Base-by-base conservation (phyloP, 2,113 vertebrate genomes). In the Danionella cerebrum region DNA sequence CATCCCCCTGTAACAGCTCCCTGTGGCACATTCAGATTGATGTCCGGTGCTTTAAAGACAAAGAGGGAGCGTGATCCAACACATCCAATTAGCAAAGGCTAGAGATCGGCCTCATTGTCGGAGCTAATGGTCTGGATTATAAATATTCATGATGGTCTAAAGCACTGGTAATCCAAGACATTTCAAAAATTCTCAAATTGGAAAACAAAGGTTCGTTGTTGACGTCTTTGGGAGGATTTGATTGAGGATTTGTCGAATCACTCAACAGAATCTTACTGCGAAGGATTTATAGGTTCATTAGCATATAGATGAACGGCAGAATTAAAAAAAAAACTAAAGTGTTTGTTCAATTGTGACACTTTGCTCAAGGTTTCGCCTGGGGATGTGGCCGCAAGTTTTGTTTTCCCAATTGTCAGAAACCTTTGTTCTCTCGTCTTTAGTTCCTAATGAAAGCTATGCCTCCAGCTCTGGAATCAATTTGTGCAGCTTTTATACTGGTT, bases 11-110 rank as follows among this genome's bases (percentile, higher is more conserved):
- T 11, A 47, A 45, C 25, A 14, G 29, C 19, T 58, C 9, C 48
- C 21, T 1, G 14, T 39, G 42, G n/a, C 42, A 48, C 42, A 31
- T 39, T 39, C 5, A 60, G 33, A 60, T 60, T 48, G 24, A 69
- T 60, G 55, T 8, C 18, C 10, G 16, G 22, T 16, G 55, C 22
- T 60, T 60, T 51, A 29, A 6, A 5, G 16, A 14, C 22, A 25
- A 16, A 45, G 33, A 36, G 55, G 44, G 33, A n/a, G 35, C 50
- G 42, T 48, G 66, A 69, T 38, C 53, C 12, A 39, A 50, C 55
- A 39, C 54, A 41, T 69, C 22, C 36, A 69, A 69, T 69, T 69
- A 60, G 41, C 67, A 50, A 24, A 50, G 60, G 18, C 59, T 4
- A 33, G 12, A 33, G 19, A 45, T 33, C 18, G 29, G 39, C 19